Conservation (phyloP, 2,113 vertebrate species). For the Phainopepla nitens region DNA sequence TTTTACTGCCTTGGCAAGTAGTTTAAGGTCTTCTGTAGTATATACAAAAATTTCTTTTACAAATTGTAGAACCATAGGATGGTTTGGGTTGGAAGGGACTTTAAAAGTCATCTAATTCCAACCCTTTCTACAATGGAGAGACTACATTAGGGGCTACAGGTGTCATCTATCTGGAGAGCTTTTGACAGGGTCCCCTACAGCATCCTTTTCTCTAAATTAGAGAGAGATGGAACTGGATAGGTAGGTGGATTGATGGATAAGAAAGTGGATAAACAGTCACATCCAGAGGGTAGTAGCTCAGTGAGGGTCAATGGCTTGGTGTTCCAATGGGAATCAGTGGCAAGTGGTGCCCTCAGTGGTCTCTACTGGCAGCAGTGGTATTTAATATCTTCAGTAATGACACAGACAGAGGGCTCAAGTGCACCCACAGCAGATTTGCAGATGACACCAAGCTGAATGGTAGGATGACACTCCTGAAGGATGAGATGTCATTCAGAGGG, state of each 20-base stretch:
- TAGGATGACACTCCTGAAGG: background rate
- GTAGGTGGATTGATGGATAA: background rate
- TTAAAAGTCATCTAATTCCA: background rate
- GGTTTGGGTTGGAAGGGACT: background rate
- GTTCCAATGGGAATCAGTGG: background rate
- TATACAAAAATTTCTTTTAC: background rate
- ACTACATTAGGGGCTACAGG: background rate
- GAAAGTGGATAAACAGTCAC: background rate
- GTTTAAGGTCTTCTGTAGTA: background rate
- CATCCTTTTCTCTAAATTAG: background rate
- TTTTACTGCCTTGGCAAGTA: background rate
- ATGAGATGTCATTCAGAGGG: background rate
- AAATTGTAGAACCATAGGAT: background rate
- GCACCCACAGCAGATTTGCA: background rate
- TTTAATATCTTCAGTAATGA: background rate
- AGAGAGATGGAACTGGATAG: background rate
- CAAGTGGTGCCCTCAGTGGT: background rate
- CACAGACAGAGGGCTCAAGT: background rate
- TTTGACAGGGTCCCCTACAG: background rate
- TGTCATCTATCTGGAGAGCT: background rate
- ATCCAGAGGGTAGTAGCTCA: background rate
- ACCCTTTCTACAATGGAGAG: background rate
- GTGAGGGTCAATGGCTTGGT: background rate
- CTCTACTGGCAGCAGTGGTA: background rate
- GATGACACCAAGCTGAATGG: background rate